phyloP scores from a whole-genome alignment of 2,888 invertebrate genomes.

The Clunio marinus region DNA sequence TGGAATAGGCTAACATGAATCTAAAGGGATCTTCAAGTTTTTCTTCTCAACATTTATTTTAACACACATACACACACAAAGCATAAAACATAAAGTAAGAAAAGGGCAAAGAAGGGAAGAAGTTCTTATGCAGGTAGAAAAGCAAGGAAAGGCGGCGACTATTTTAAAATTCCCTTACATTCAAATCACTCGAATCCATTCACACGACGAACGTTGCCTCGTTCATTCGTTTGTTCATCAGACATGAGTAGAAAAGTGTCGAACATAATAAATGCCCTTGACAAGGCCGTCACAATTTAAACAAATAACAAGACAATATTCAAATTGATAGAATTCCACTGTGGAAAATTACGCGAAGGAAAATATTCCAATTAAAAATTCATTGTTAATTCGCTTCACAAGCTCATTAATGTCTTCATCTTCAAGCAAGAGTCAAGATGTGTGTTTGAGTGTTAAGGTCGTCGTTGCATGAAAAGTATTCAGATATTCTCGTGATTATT shows the following conservation, averaged over 20 bases:
- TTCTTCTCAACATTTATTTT: background rate
- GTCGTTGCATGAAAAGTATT: background rate
- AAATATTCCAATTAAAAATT: constrained; percentile 4
- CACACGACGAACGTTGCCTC: too few species aligned
- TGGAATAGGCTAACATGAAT: constrained; percentile 20
- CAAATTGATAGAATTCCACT: too few species aligned
- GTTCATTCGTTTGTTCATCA: too few species aligned
- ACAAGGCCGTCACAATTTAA: background rate
- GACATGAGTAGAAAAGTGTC: too few species aligned
- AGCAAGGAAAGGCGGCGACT: too few species aligned
- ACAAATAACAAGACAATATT: too few species aligned
- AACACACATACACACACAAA: background rate
- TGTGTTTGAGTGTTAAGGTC: constrained; percentile 35
- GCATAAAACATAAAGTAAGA: background rate
- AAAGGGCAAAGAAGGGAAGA: background rate
- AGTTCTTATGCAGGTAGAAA: too few species aligned
- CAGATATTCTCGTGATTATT: too few species aligned
- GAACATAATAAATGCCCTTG: background rate
- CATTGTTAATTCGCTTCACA: constrained; percentile 30
- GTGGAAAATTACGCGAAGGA: too few species aligned
- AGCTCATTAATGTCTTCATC: constrained; percentile 29
- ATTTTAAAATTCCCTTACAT: too few species aligned
- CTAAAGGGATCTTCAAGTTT: background rate
- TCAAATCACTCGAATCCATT: too few species aligned
- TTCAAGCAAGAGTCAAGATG: background rate